phyloP scores from a whole-genome alignment of 2,888 invertebrate species.

The Agriopis leucophaearia region DNA sequence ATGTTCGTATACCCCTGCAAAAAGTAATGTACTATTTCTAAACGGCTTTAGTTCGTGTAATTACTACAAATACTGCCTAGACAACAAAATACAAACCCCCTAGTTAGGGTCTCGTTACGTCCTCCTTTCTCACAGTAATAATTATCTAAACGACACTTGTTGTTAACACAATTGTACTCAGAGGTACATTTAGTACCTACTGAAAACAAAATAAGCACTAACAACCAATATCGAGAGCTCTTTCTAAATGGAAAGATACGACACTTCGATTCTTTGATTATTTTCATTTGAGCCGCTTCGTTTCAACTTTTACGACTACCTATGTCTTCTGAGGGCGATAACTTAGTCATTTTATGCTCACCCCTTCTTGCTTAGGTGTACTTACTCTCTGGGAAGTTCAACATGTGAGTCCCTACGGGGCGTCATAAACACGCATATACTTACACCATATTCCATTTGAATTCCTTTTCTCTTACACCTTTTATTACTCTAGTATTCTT shows the following conservation, averaged over 20 bases:
- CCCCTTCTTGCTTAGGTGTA: slow-evolving; percentile 75
- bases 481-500: slow-evolving; percentile 45
- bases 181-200: slow-evolving; percentile 32
- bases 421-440: slow-evolving; percentile 77
- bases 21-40: not conserved
- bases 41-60: slow-evolving; percentile 3
- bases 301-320: slow-evolving; percentile 80
- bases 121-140: slow-evolving; percentile 50
- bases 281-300: slow-evolving; percentile 78
- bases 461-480: slow-evolving; percentile 64
- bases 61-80: slow-evolving; percentile 9
- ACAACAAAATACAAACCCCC: slow-evolving; percentile 12
- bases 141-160: slow-evolving; percentile 56
- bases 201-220: slow-evolving; percentile 26
- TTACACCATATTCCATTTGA: slow-evolving; percentile 76
- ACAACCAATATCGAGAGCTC: slow-evolving; percentile 22
- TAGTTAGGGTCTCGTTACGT: slow-evolving; percentile 26
- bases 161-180: slow-evolving; percentile 42
- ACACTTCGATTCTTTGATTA: slow-evolving; percentile 79
- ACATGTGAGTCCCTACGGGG: slow-evolving; percentile 76
- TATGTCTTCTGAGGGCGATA: slow-evolving; percentile 84
- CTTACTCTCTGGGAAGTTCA: slow-evolving; percentile 74
- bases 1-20: too few relatives aligned
- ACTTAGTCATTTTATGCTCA: slow-evolving; percentile 85
- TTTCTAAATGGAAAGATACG: slow-evolving; percentile 36